Percentiles rank a stretch among this genome's conserved stretches.
Conservation (phyloP, 2,888 invertebrate genomes). For the Anticlea derivata region DNA sequence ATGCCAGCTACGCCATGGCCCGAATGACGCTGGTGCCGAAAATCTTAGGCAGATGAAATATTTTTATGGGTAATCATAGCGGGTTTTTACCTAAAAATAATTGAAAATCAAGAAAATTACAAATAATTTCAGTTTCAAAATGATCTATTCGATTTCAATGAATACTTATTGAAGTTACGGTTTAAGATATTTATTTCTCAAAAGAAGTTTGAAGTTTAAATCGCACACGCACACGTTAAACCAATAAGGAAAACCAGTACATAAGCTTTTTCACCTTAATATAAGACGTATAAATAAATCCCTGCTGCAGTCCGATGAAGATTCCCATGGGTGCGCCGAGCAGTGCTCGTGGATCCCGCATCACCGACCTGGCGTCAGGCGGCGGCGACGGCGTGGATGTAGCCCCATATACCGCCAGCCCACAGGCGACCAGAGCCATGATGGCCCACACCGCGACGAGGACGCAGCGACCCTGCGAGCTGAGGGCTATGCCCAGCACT, state of each 20-base stretch:
- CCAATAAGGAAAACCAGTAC: neutral
- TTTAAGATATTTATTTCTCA: no score
- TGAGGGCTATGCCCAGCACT: conserved; percentile 59
- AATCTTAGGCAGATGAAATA: no score
- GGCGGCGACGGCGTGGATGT: conserved; percentile 66
- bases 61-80: no score
- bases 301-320: conserved; percentile 93
- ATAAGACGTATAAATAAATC: conserved; percentile 92
- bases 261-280: conserved; percentile 84
- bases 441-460: conserved; percentile 68
- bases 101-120: no score
- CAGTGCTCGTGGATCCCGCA: conserved; percentile 86
- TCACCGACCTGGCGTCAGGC: conserved; percentile 60
- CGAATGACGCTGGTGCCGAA: no score
- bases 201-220: no score
- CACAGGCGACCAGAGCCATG: conserved; percentile 57
- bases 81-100: no score
- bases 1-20: no score
- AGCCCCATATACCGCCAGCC: conserved; percentile 64
- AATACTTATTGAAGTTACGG: no score
- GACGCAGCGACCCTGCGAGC: conserved; percentile 59
- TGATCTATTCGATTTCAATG: no score
- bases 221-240: no score
- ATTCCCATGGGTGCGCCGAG: conserved; percentile 90
- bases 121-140: no score